Conservation (phyloP, 92 coral and sea anemone genomes). For the Pocillopora meandrina region DNA sequence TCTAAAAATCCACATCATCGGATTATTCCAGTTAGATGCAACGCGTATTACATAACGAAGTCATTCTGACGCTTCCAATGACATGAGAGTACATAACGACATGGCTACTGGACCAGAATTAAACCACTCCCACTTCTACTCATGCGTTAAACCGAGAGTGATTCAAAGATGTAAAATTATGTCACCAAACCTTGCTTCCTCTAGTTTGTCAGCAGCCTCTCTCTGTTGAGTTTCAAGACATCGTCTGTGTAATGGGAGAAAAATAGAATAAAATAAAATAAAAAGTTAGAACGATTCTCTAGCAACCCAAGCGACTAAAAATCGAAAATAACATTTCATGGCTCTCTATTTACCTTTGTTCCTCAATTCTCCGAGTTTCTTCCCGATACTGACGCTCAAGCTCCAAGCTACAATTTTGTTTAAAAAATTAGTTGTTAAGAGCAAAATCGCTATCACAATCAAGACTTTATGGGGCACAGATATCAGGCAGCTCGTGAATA, state of each 20-base stretch:
- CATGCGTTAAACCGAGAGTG: too few relatives aligned
- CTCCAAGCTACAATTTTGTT: slow-evolving; percentile 65
- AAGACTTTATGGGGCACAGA: too few relatives aligned
- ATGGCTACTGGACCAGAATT: not conserved
- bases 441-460: not conserved
- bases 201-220: slow-evolving; percentile 91
- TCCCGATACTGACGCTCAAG: slow-evolving; percentile 98
- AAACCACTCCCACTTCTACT: too few relatives aligned
- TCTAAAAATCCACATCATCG: not conserved
- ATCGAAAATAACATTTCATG: too few relatives aligned
- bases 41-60: too few relatives aligned
- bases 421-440: not conserved
- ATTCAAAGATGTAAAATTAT: too few relatives aligned
- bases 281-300: not conserved
- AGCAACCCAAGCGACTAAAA: too few relatives aligned
- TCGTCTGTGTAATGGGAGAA: slow-evolving; percentile 49
- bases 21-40: too few relatives aligned
- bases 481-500: too few relatives aligned
- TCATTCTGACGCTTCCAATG: too few relatives aligned
- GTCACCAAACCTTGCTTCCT: slow-evolving; percentile 87
- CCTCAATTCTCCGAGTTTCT: slow-evolving; percentile 91
- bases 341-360: slow-evolving; percentile 75
- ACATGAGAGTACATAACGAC: too few relatives aligned
- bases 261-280: not conserved
- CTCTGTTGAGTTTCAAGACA: slow-evolving; percentile 82